phyloP scores from a whole-genome alignment of 2,888 invertebrate species.

The Hanleya hanleyi region DNA sequence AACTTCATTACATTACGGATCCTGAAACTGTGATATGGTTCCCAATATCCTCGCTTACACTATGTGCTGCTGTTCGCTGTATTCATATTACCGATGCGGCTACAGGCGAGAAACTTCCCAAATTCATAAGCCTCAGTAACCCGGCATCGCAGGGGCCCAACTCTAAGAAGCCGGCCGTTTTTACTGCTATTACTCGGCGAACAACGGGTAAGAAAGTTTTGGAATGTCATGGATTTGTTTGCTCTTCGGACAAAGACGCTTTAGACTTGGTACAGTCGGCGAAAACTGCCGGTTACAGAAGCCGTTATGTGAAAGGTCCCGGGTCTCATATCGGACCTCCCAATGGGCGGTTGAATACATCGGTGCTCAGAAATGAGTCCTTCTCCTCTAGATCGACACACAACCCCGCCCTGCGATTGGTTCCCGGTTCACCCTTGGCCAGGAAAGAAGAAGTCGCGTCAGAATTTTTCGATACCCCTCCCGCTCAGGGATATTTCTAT shows the following conservation, averaged over 20 bases:
- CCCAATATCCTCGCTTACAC: slow-evolving; percentile 67
- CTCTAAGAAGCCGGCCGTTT: slow-evolving; percentile 67
- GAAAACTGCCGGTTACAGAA: slow-evolving; percentile 41
- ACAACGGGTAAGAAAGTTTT: slow-evolving; percentile 68
- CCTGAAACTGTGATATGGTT: slow-evolving; percentile 64
- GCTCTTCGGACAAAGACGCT: slow-evolving; percentile 90
- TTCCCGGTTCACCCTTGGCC: slow-evolving; percentile 40
- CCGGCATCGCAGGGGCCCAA: slow-evolving; percentile 54
- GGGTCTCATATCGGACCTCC: not conserved
- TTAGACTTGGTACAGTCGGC: slow-evolving; percentile 94
- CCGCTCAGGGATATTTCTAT: slow-evolving; percentile 67
- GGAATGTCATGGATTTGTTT: slow-evolving; percentile 72
- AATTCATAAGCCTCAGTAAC: slow-evolving; percentile 69
- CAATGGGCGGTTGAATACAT: not conserved
- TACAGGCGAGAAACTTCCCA: slow-evolving; percentile 49
- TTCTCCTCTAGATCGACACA: not conserved
- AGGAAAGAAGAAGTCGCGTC: slow-evolving; percentile 44
- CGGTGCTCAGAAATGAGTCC: not conserved
- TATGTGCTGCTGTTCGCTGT: slow-evolving; percentile 71
- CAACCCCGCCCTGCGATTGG: not conserved
- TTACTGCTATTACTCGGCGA: slow-evolving; percentile 69
- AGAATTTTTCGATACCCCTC: slow-evolving; percentile 63
- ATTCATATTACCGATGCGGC: slow-evolving; percentile 48
- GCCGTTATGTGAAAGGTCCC: not conserved
- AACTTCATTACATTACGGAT: slow-evolving; percentile 86